phyloP scores from a whole-genome alignment of 2,797 vertebrate species.

The Microcaecilia unicolor region DNA sequence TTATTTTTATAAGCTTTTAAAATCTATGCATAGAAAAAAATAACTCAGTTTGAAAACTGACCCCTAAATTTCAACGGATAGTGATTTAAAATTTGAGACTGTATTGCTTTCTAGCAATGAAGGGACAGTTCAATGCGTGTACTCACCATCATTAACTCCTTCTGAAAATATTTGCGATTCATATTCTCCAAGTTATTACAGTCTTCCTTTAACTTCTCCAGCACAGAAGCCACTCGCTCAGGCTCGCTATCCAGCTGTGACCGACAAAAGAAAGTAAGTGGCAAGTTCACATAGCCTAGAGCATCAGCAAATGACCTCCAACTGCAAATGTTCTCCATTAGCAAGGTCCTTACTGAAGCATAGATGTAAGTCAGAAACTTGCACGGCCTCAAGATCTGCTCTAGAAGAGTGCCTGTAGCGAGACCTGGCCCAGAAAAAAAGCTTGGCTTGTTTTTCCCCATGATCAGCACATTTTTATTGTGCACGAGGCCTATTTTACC shows the following conservation, averaged over 20 bases:
- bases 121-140: too few species aligned
- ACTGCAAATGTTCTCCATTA: constrained; percentile 93
- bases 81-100: too few species aligned
- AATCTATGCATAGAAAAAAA: too few species aligned
- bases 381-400: constrained; percentile 90
- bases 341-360: constrained; percentile 81
- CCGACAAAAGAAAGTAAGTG: constrained; percentile 81
- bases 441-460: constrained; percentile 79
- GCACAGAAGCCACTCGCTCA: constrained; percentile 83
- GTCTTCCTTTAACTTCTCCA: constrained; percentile 96
- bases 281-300: constrained; percentile 75
- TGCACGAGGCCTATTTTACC: constrained; percentile 87
- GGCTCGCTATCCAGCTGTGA: constrained; percentile 84
- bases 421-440: constrained; percentile 81
- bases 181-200: constrained; percentile 79
- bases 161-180: constrained; percentile 92
- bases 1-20: too few species aligned
- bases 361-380: constrained; percentile 97
- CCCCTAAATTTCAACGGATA: too few species aligned
- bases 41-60: too few species aligned
- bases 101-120: too few species aligned
- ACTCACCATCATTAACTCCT: constrained; percentile 90
- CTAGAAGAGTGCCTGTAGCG: constrained; percentile 74
- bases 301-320: constrained; percentile 88
- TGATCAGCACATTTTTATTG: constrained; percentile 81